Base-by-base conservation (phyloP, 2,888 invertebrate genomes). In the Xanthorhoe spadicearia region DNA sequence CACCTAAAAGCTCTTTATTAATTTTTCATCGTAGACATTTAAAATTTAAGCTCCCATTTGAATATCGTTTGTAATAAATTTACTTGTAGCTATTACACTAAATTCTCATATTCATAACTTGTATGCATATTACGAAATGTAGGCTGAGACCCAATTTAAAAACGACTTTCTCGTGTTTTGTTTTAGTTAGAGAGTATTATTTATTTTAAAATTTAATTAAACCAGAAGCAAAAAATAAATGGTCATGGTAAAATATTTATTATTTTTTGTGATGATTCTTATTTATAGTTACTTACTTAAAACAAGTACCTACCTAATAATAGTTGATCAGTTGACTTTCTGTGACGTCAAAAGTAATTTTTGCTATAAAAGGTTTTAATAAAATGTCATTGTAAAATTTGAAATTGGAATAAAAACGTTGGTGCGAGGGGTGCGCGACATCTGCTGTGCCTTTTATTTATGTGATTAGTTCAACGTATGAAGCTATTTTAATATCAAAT, bases 371-470 rank as follows among this genome's bases (percentile, higher is more conserved):
- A 61, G 32, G 59, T 61, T 64, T 63, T 68, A 50, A 48, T 64
- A 66, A 68, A 60, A 68, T 70, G 61, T 64, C 23, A 64, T 84
- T 87, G 85, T 87, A 88, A 70, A 88, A 85, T 85, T 83, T 83
- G 78, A 83, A 88, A 84, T 86, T 82, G 83, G 83, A 84, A 86
- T 84, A 81, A 85, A 85, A 73, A 66, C 74, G 81, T 80, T n/a
- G 78, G 81, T 78, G 79, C 75, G 75, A 77, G 77, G 80, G 83
- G 87, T 81, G 80, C 79, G 79, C 75, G 76, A 83, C 89, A 88
- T 90, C 88, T 89, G 90, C 88, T 89, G 86, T 84, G 84, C 80
- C 77, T 77, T 75, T 88, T 89, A 90, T 92, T 91, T 91, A 92
- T 91, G 90, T 86, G 86, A 90, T 87, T 88, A 85, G 81, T 82